These are phyloP conservation scores for Crematogaster levior DNA, from an alignment of 2,888 invertebrate species.

Conservation along the genomic window DNA sequence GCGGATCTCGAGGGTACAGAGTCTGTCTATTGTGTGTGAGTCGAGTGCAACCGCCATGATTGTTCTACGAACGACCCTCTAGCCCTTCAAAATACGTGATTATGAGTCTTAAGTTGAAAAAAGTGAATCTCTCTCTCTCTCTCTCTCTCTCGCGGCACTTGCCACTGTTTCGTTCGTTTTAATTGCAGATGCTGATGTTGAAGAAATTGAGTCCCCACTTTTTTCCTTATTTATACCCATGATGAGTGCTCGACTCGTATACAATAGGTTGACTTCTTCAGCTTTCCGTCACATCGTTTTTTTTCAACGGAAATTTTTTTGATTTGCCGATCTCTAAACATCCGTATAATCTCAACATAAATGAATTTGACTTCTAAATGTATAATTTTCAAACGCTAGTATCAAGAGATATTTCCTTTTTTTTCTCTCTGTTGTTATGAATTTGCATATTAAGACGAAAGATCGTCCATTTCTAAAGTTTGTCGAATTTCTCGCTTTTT, in stretches of 20 bases:
- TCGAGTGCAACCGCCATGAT: slow-evolving; percentile 33
- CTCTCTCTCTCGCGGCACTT: slow-evolving; percentile 10
- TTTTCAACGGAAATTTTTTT: background rate
- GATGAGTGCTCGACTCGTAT: background rate
- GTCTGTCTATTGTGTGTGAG: background rate
- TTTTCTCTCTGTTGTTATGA: background rate
- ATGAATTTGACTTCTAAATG: background rate
- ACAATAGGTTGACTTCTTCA: background rate
- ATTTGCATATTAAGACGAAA: slow-evolving; percentile 1
- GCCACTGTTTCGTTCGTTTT: slow-evolving; percentile 29
- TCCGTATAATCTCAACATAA: background rate
- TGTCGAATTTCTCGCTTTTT: background rate
- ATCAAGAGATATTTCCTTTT: too few species aligned
- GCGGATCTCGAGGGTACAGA: background rate
- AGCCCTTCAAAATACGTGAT: slow-evolving; percentile 21
- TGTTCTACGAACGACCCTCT: slow-evolving; percentile 14
- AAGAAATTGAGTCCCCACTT: slow-evolving; percentile 12
- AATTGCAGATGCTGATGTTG: background rate
- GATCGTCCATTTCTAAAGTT: background rate
- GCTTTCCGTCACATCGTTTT: background rate
- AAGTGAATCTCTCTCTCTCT: background rate
- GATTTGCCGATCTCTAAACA: background rate
- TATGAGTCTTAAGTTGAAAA: slow-evolving; percentile 3
- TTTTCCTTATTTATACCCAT: background rate
- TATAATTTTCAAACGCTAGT: background rate